Percentiles rank a stretch among this genome's conserved stretches.
Evolutionary conservation across 2,113 vertebrate genomes (phyloP).

Genomic region (Rostratula benghalensis): DNA sequence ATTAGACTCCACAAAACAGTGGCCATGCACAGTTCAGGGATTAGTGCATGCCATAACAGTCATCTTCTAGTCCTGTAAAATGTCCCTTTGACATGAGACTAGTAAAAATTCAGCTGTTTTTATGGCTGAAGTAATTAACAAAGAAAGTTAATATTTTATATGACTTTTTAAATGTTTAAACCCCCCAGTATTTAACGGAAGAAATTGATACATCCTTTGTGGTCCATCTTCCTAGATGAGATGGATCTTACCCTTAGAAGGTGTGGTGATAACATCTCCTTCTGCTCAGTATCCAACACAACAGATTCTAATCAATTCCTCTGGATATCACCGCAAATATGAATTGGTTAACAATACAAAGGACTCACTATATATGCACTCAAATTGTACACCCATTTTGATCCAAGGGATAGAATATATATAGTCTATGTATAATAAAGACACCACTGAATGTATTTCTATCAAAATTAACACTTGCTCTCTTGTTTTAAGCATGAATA

Average conservation of each 20-base stretch:
- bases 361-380: background rate
- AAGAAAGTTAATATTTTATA: background rate
- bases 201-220: background rate
- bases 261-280: background rate
- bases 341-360: background rate
- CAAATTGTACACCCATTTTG: background rate
- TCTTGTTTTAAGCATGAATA: background rate
- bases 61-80: background rate
- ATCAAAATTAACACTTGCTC: background rate
- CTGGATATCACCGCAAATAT: background rate
- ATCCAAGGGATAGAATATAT: background rate
- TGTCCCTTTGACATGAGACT: background rate
- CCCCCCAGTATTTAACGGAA: fast-evolving
- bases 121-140: background rate
- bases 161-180: background rate
- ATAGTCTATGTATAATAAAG: background rate
- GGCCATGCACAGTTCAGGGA: background rate
- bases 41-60: background rate
- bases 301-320: background rate
- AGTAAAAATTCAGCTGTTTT: background rate
- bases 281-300: background rate
- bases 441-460: background rate
- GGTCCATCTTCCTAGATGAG: background rate
- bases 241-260: background rate
- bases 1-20: background rate